phyloP scores from a whole-genome alignment of 2,797 vertebrate genomes.

The Myoxocephalus aenaeus region DNA sequence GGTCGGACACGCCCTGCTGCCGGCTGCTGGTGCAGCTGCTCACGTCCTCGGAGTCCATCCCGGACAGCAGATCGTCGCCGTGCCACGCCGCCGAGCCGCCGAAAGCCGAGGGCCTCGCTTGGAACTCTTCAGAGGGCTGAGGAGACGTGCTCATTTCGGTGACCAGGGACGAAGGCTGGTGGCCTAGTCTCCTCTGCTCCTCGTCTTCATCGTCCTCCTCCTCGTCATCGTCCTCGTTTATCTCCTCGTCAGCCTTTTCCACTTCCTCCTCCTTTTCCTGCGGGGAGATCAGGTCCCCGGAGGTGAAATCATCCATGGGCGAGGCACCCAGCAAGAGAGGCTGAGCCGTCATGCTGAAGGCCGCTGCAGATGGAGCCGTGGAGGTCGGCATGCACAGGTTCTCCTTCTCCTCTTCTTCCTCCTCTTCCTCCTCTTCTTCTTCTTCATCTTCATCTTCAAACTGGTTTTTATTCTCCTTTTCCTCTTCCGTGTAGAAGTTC shows the following conservation, averaged over 20 bases:
- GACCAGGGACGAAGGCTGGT: slow-evolving; percentile 68
- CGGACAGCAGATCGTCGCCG: slow-evolving; percentile 74
- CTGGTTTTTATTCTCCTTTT: slow-evolving; percentile 34
- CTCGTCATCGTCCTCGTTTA: slow-evolving; percentile 83
- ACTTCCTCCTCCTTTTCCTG: slow-evolving; percentile 81
- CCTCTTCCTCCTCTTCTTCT: slow-evolving; percentile 44
- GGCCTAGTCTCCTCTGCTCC: slow-evolving; percentile 73
- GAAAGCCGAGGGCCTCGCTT: slow-evolving; percentile 56
- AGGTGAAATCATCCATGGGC: slow-evolving; percentile 55
- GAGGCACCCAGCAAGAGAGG: slow-evolving; percentile 55
- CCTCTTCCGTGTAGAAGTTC: slow-evolving; percentile 53
- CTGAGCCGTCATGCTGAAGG: slow-evolving; percentile 47
- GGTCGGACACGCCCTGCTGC: slow-evolving; percentile 76
- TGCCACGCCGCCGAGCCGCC: slow-evolving; percentile 68
- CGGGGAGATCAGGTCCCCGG: slow-evolving; percentile 64
- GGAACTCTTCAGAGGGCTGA: slow-evolving; percentile 75
- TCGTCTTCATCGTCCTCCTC: slow-evolving; percentile 80
- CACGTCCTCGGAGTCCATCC: slow-evolving; percentile 80
- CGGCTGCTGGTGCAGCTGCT: slow-evolving; percentile 81
- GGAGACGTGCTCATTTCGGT: slow-evolving; percentile 76
- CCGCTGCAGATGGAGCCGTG: slow-evolving; percentile 37
- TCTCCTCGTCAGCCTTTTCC: slow-evolving; percentile 87
- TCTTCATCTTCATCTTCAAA: not conserved
- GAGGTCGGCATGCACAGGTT: slow-evolving; percentile 59
- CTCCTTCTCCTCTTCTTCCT: slow-evolving; percentile 51